Evolutionary conservation across 2,797 vertebrate species (phyloP), one percentile per base, ranked within the genome.

Genomic region (Meriones psammophilus): DNA sequence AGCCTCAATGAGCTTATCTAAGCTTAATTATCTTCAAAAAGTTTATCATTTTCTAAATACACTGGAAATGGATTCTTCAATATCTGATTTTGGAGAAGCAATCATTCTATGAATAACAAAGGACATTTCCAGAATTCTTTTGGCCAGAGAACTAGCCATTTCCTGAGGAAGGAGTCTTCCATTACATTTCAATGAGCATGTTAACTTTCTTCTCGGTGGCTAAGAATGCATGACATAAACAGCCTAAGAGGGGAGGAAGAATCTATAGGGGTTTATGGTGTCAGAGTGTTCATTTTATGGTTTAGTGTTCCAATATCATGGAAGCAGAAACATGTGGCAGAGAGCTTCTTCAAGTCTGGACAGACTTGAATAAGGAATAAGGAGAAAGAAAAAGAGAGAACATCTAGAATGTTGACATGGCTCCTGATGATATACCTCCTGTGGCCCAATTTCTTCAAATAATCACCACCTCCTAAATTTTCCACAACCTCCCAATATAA

Each of bases 51-150:
- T 50, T 95, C 42, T 36, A 92, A 81, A 76, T 88, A 50, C n/a
- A 46, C 1, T 89, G 64, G 39, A 24, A n/a, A 30, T 50, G 36
- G 58, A 8, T 33, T 5, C 8, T 58, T 74, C 46, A 88, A 17
- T 3, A 22, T 56, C 7, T 83, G 56, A 88, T 79, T 62, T 66
- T 66, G 14, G 1, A 60, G 14, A 66, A 28, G 28, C 12, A 77
- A 50, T 86, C 60, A 81, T 93, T 95, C 83, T 89, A 36, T 77
- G 46, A 8, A 7, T 77, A 58, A 69, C 17, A 71, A 54, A 96
- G 8, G 8, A 3, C 15, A 62, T 62, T 39, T 79, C 50, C 26
- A 81, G 8, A 60, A 84, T 69, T 69, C 58, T 76, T 6, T 83
- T 78, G 39, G 12, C 15, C 26, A 79, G 54, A 58, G 56, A 74